These are phyloP conservation scores for Scaptodrosophila lebanonensis DNA, from an alignment of 1,140 invertebrate genomes.

Conservation along the genomic window DNA sequence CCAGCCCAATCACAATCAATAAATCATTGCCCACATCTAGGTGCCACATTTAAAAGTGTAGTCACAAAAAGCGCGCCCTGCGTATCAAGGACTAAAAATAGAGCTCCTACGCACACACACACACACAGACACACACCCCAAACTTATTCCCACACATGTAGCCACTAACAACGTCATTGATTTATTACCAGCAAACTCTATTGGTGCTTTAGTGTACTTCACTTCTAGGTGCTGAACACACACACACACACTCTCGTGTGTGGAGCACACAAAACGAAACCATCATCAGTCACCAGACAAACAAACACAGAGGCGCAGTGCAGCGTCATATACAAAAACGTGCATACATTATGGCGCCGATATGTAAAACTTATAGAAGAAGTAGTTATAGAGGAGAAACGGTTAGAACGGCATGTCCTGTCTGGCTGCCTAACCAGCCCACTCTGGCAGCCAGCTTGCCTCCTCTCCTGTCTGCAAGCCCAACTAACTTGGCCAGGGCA, in stretches of 20 bases:
- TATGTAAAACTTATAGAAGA: slow-evolving; percentile 20
- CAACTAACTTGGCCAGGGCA: slow-evolving; percentile 13
- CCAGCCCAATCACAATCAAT: slow-evolving; percentile 7
- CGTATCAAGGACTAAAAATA: neutral
- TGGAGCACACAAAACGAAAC: slow-evolving; percentile 33
- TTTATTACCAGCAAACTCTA: slow-evolving; percentile 38
- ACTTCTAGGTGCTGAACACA: neutral
- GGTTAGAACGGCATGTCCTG: too few relatives aligned
- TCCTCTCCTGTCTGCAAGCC: too few relatives aligned
- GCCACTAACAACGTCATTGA: slow-evolving; percentile 33
- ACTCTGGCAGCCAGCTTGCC: slow-evolving; percentile 7
- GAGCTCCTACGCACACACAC: too few relatives aligned
- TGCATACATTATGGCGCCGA: slow-evolving; percentile 44
- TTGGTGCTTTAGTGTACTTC: slow-evolving; percentile 1
- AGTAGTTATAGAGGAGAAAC: too few relatives aligned
- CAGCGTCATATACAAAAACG: slow-evolving; percentile 34
- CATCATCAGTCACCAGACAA: slow-evolving; percentile 66
- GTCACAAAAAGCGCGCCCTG: neutral
- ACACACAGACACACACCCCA: slow-evolving; percentile 5
- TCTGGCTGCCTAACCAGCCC: too few relatives aligned
- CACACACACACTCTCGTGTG: neutral
- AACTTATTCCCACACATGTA: too few relatives aligned
- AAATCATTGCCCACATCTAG: slow-evolving; percentile 45
- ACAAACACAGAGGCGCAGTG: slow-evolving; percentile 39
- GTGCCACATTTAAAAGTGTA: neutral